These are phyloP conservation scores for Microplitis demolitor DNA, from an alignment of 1,140 invertebrate genomes.

Conservation along the genomic window DNA sequence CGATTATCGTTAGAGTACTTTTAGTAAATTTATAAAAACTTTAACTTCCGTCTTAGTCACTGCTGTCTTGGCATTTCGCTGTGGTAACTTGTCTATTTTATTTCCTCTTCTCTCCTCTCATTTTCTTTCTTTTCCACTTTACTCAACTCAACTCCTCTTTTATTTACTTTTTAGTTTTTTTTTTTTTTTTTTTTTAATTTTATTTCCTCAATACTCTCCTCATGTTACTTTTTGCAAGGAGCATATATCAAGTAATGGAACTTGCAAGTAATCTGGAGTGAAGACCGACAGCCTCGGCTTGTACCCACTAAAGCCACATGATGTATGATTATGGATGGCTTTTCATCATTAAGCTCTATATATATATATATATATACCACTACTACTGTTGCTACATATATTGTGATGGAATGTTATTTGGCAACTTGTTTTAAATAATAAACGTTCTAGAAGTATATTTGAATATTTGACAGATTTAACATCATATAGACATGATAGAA, in stretches of 20 bases:
- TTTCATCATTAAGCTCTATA: neutral
- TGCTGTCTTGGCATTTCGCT: neutral
- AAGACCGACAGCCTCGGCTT: constrained; percentile 8
- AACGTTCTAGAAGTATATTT: no score
- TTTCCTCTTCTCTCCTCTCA: constrained; percentile 10
- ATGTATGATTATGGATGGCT: neutral
- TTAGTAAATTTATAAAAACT: neutral
- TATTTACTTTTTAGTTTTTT: neutral
- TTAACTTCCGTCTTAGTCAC: neutral
- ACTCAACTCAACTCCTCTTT: neutral
- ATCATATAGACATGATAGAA: neutral
- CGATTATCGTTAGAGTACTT: neutral
- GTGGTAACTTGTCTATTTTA: neutral
- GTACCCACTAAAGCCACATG: neutral
- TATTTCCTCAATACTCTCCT: neutral
- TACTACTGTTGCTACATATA: no score
- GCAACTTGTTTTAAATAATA: no score
- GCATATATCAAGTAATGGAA: constrained; percentile 9
- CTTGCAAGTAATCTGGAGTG: constrained; percentile 17
- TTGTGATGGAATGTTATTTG: no score
- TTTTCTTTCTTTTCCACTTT: neutral
- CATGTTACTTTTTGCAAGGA: neutral
- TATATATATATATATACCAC: neutral
- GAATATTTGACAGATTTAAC: no score
- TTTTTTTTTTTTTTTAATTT: constrained; percentile 14